Evolutionary conservation across 2,888 invertebrate genomes (phyloP).

Genomic region (Taphrorychus bicolor): DNA sequence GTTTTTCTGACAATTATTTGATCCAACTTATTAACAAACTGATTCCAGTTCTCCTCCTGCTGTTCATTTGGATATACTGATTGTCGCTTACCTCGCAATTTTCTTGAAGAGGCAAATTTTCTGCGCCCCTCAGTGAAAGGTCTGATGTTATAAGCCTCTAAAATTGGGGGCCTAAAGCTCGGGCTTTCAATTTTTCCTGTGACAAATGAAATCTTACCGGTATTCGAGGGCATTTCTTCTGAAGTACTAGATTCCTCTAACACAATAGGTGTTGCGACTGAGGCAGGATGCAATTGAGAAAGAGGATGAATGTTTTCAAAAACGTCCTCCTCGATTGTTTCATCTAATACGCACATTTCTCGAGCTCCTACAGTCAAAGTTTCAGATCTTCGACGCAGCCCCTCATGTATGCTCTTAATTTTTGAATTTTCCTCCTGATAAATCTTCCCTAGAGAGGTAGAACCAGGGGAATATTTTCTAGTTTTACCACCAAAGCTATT

Average conservation of each 20-base stretch:
- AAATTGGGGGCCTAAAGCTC: slow-evolving; percentile 35
- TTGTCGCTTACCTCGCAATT: slow-evolving; percentile 6
- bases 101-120: slow-evolving; percentile 34
- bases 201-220: too few species aligned
- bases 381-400: slow-evolving; percentile 19
- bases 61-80: neutral
- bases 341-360: slow-evolving; percentile 10
- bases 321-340: neutral
- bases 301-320: neutral
- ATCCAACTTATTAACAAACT: slow-evolving; percentile 62
- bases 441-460: slow-evolving; percentile 45
- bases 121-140: slow-evolving; percentile 16
- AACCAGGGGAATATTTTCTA: slow-evolving; percentile 28
- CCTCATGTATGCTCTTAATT: slow-evolving; percentile 13
- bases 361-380: slow-evolving; percentile 15
- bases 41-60: slow-evolving; percentile 61
- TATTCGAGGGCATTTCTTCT: neutral
- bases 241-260: neutral
- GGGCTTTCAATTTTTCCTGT: slow-evolving; percentile 15
- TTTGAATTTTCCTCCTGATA: slow-evolving; percentile 39
- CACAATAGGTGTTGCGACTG: neutral
- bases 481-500: slow-evolving; percentile 21
- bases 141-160: slow-evolving; percentile 34
- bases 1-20: slow-evolving; percentile 61
- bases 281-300: neutral